These are phyloP conservation scores for Oasisia sp. DNA, from an alignment of 2,888 invertebrate genomes.

Conservation along the genomic window DNA sequence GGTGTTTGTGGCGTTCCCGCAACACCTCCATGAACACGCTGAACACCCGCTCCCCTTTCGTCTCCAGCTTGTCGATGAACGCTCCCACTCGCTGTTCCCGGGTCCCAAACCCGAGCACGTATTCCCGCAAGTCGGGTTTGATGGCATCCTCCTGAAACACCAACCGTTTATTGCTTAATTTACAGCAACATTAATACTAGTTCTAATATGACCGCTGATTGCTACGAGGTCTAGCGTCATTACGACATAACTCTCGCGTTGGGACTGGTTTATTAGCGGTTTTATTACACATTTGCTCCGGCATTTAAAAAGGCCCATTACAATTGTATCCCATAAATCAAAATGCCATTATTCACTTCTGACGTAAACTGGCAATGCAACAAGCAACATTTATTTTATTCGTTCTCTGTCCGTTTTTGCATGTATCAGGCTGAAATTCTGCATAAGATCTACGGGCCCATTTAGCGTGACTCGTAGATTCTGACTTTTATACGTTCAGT, in stretches of 20 bases:
- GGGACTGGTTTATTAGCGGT: neutral
- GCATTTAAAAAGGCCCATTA: neutral
- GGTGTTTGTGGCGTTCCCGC: slow-evolving; percentile 39
- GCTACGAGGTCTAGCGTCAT: neutral
- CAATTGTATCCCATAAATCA: neutral
- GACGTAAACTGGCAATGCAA: no score
- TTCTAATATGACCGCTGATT: neutral
- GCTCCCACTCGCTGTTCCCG: slow-evolving; percentile 37
- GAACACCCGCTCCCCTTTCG: slow-evolving; percentile 38
- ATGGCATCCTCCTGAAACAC: slow-evolving; percentile 35
- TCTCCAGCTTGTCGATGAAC: slow-evolving; percentile 42
- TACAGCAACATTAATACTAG: neutral
- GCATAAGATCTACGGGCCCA: no score
- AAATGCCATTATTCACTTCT: neutral
- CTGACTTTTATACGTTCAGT: no score
- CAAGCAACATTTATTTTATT: no score
- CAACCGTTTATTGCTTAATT: neutral
- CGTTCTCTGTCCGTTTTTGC: no score
- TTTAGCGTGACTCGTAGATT: no score
- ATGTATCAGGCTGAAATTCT: no score
- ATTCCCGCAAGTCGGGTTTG: slow-evolving; percentile 33
- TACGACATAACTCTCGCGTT: neutral
- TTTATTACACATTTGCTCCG: neutral
- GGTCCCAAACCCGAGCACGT: slow-evolving; percentile 29
- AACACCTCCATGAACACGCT: slow-evolving; percentile 40